phyloP scores from a whole-genome alignment of 2,113 vertebrate species.

The Cyphomyrus discorhynchus region DNA sequence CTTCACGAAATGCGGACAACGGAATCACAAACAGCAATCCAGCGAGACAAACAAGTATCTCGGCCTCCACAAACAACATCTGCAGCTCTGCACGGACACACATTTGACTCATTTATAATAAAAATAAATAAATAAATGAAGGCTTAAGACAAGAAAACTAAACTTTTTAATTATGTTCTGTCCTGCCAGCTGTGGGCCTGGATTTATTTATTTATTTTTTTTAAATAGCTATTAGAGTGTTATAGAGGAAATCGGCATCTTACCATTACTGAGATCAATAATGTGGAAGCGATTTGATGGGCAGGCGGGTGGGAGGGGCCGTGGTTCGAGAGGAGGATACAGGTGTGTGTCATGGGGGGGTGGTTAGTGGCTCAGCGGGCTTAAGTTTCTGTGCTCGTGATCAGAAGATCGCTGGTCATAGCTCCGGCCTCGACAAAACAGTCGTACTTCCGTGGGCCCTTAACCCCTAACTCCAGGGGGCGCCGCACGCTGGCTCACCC shows the following conservation, averaged over 20 bases:
- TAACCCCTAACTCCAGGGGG: not conserved
- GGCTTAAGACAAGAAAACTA: not conserved
- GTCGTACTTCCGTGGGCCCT: not conserved
- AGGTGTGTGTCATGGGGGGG: not conserved
- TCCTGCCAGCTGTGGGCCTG: not conserved
- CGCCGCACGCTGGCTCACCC: not conserved
- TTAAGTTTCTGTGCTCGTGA: not conserved
- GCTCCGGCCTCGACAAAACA: not conserved
- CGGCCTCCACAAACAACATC: not conserved
- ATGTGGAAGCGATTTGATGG: not conserved
- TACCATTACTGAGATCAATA: conserved; percentile 5
- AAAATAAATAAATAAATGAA: not conserved
- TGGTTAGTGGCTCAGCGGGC: not conserved
- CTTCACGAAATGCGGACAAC: not conserved
- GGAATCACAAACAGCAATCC: not conserved
- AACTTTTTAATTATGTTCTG: not conserved
- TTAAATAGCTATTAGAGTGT: not conserved
- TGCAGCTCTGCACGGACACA: not conserved
- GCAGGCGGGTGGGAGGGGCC: too few relatives aligned
- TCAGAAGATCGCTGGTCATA: not conserved
- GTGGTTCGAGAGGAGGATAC: too few relatives aligned
- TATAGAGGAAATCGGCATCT: not conserved
- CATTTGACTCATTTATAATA: not conserved
- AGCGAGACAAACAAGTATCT: not conserved
- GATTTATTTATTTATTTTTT: not conserved